A percentile compares a stretch with the other conserved stretches of the same genome.
Conservation (phyloP, 2,888 invertebrate genomes). For the Carabus problematicus region DNA sequence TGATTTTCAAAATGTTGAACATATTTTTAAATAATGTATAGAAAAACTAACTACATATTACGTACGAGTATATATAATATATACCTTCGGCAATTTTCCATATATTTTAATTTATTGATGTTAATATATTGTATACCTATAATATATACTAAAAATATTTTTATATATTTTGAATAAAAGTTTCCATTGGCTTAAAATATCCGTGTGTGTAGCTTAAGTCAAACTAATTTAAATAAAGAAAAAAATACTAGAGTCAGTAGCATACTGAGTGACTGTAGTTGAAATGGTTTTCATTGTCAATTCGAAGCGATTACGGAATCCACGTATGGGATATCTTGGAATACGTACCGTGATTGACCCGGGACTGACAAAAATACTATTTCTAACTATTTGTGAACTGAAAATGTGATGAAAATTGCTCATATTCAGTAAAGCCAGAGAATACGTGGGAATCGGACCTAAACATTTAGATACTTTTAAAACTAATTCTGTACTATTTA, state of each 20-base stretch:
- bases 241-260: conserved; percentile 13
- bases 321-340: no score
- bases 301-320: no score
- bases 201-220: conserved; percentile 15
- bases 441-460: conserved; percentile 9
- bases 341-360: no score
- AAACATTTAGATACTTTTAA: neutral
- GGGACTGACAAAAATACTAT: no score
- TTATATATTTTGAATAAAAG: conserved; percentile 40
- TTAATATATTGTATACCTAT: conserved; percentile 41
- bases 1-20: conserved; percentile 28
- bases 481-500: conserved; percentile 13
- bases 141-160: conserved; percentile 41
- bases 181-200: conserved; percentile 40
- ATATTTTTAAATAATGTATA: conserved; percentile 38
- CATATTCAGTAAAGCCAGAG: conserved; percentile 25
- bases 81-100: conserved; percentile 34
- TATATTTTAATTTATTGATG: conserved; percentile 40
- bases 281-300: neutral
- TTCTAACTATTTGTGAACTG: conserved; percentile 6
- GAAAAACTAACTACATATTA: conserved; percentile 23
- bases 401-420: conserved; percentile 41
- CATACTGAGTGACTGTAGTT: conserved; percentile 12
- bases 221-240: conserved; percentile 10
- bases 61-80: conserved; percentile 11